These are phyloP conservation scores for Mus pahari DNA, from an alignment of 2,113 vertebrate genomes.

Conservation along the genomic window DNA sequence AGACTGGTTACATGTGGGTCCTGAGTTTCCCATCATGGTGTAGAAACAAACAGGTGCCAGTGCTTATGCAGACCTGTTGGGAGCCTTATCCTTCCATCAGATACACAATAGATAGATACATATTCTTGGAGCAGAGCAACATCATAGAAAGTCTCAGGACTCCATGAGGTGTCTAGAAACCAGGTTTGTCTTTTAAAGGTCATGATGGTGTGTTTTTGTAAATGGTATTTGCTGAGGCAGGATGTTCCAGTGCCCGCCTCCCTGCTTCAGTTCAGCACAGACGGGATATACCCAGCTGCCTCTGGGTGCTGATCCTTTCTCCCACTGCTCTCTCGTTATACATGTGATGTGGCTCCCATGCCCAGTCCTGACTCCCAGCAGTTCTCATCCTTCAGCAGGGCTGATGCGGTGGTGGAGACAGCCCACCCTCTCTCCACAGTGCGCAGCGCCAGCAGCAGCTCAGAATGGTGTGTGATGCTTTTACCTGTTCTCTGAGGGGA, in stretches of 20 bases:
- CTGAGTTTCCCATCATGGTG: neutral
- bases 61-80: neutral
- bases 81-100: neutral
- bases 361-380: neutral
- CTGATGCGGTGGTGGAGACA: neutral
- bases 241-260: neutral
- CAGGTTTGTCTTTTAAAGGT: neutral
- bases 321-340: neutral
- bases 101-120: neutral
- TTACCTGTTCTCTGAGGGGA: neutral
- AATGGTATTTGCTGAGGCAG: neutral
- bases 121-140: neutral
- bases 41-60: neutral
- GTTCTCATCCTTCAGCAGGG: neutral
- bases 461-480: neutral
- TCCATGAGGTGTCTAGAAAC: neutral
- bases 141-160: neutral
- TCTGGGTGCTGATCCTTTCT: neutral
- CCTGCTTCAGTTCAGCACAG: neutral
- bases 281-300: neutral
- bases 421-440: neutral
- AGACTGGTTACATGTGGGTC: neutral
- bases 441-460: neutral
- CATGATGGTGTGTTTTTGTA: neutral
- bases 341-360: neutral